Evolutionary conservation across 2,797 vertebrate genomes (phyloP), one percentile per base, ranked within the genome.

Genomic region (Muscicapa striata): DNA sequence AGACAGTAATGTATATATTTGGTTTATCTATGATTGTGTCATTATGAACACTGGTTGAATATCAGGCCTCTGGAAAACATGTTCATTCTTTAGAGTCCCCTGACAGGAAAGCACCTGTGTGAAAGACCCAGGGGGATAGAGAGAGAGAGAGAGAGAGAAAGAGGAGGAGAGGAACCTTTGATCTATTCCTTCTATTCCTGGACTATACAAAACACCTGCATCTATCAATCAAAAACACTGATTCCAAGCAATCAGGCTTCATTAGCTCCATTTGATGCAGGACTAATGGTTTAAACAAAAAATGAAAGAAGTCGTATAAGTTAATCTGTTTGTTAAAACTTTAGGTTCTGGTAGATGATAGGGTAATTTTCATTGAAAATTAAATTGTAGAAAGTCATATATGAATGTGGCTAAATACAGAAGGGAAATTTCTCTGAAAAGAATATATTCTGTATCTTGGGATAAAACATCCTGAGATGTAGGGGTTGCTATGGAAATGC

Each of bases 401-500:
- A 72, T 68, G 67, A 96, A 93, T 93, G 92, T 94, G 52, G 91
- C 92, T 91, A 96, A 96, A 96, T 94, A 86, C 69, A 94, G 77
- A 63, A 48, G 55, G 58, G 45, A 94, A 92, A 66, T 63, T 89
- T 61, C 83, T 94, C 85, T 74, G 43, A 69, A 54, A 81, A 88
- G 13, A 89, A 64, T 86, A 70, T 89, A 88, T 87, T 87, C 69
- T 58, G 10, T 87, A 58, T 85, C 78, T 89, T 91, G 15, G 27
- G 30, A 89, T 80, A 82, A 95, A 93, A 76, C 52, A 94, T 86
- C 87, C 74, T 88, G 66, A 82, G 93, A 92, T 88, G 64, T 92
- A 85, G 57, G 79, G 43, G 90, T 97, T 96, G 90, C 90, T 89
- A 95, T 97, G 88, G 92, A 78, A 95, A 96, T 95, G 68, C 89